Conservation (phyloP, 1,140 invertebrate genomes). For the Zeugodacus cucurbitae region DNA sequence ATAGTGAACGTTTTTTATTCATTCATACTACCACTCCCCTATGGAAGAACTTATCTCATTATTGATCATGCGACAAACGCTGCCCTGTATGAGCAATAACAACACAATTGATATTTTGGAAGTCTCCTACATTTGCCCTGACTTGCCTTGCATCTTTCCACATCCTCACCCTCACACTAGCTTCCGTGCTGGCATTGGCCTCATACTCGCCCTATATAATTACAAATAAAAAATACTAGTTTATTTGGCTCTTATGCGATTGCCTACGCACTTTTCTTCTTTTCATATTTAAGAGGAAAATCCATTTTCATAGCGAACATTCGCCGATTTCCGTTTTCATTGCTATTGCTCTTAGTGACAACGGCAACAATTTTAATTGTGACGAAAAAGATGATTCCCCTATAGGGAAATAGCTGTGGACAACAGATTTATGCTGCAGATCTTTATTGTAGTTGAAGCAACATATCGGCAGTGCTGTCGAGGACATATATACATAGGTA, state of each 20-base stretch:
- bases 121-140: neutral
- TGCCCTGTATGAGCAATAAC: neutral
- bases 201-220: neutral
- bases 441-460: neutral
- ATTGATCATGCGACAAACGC: conserved; percentile 14
- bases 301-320: neutral
- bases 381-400: neutral
- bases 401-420: neutral
- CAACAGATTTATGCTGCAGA: conserved; percentile 1
- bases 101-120: neutral
- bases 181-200: neutral
- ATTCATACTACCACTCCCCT: neutral
- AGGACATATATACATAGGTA: neutral
- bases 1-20: neutral
- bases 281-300: neutral
- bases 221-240: neutral
- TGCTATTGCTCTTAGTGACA: neutral
- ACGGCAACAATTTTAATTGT: neutral
- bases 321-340: neutral
- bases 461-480: neutral
- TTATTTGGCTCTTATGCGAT: neutral
- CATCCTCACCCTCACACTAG: neutral
- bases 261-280: neutral
- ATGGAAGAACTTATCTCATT: neutral
- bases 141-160: neutral